Base-by-base conservation (phyloP, 2,888 invertebrate genomes). In the Plebejus melissa region DNA sequence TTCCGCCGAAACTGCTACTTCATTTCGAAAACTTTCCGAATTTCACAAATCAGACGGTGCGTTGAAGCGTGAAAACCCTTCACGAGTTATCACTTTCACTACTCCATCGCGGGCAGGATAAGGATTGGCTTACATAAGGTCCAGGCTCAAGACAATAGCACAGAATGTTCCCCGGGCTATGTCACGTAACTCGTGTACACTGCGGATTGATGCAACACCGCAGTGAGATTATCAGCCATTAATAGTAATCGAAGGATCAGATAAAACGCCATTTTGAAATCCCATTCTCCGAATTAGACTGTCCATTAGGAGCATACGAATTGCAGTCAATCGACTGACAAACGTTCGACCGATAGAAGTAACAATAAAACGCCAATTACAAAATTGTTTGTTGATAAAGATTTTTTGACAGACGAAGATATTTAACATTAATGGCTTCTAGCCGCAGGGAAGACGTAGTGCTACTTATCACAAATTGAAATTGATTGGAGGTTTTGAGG, bases 161-260 rank as follows among this genome's bases (percentile, higher is more conserved):
- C 65, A 11, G 32, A 65, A 32, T 65, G 65, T 75, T 75, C 78
- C 76, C 76, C 78, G 77, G 78, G 79, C 79, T 77, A 74, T 78
- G 77, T 79, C 77, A 77, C 78, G 79, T 79, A 77, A 77, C 75
- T 77, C 76, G 75, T 76, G 76, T 54, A 69, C 69, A 76, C 46
- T 77, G 79, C 77, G 78, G 77, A 78, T 78, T 79, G 79, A 77
- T 76, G 78, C 77, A 77, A 78, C 72, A 77, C 74, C 28, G 76
- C 74, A 70, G 74, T 75, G 69, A 46, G 69, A 69, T 46, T 75
- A 70, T 70, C 70, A 57, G 57, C 54, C 46, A 41, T 71, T 71
- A 71, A 71, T 54, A 72, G 72, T 72, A 22, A 50, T 50, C 32
- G 72, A 72, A 72, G 72, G 72, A 72, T 72, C 72, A 32, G 72